Evolutionary conservation across 2,888 invertebrate genomes (phyloP).

Genomic region (Perizoma flavofasciatum): DNA sequence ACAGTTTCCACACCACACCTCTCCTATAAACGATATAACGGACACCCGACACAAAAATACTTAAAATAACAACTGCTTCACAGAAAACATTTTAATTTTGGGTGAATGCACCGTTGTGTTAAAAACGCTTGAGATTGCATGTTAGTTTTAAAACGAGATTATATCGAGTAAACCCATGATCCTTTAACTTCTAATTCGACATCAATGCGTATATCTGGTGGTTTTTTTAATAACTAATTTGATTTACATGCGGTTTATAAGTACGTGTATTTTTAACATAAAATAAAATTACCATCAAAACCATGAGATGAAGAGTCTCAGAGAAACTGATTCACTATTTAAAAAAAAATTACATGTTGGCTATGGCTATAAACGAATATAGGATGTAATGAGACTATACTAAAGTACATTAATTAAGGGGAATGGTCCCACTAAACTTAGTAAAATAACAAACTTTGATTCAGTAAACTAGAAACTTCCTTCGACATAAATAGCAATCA

Average conservation of each 20-base stretch:
- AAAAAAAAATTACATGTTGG: no score
- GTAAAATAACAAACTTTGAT: not conserved
- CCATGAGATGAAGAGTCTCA: no score
- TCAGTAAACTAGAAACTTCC: not conserved
- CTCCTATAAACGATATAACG: slow-evolving; percentile 53
- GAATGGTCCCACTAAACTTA: not conserved
- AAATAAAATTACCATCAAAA: no score
- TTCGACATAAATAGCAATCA: not conserved
- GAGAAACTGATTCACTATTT: no score
- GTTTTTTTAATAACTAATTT: no score
- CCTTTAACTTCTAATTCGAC: no score
- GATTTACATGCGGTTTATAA: no score
- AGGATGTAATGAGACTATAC: not conserved
- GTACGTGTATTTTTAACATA: no score
- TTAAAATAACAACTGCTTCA: slow-evolving; percentile 32
- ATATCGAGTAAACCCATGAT: no score
- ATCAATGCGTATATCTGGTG: no score
- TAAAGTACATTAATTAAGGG: not conserved
- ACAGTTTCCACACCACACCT: slow-evolving; percentile 40
- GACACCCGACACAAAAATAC: slow-evolving; percentile 38
- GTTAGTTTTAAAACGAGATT: no score
- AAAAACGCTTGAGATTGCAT: not conserved
- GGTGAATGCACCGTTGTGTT: not conserved
- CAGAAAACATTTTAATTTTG: slow-evolving; percentile 11
- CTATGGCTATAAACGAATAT: no score